phyloP scores from a whole-genome alignment of 2,113 vertebrate genomes.

The Daboia siamensis region DNA sequence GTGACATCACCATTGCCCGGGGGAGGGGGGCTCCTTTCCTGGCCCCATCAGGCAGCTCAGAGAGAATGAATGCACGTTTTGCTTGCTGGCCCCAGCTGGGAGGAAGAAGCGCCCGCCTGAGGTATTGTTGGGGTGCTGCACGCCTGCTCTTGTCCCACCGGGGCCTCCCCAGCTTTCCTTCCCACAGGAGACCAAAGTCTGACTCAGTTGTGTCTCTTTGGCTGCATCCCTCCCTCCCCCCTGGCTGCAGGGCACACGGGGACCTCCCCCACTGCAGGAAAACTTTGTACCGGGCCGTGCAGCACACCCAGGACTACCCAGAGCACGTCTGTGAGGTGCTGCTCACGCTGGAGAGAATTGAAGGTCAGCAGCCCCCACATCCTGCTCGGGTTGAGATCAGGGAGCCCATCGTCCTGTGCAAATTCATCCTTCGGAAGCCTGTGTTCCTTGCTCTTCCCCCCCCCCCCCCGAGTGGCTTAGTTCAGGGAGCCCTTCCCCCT shows the following conservation, averaged over 20 bases:
- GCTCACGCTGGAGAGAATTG: conserved; percentile 90
- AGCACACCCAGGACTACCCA: conserved; percentile 93
- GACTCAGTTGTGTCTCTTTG: background rate
- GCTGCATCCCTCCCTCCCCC: background rate
- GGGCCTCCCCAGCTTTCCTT: background rate
- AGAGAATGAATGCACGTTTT: background rate
- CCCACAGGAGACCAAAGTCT: background rate
- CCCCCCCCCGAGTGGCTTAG: background rate
- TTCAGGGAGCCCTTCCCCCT: too few relatives aligned
- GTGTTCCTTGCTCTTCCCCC: background rate
- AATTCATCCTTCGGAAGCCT: background rate
- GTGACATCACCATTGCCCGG: background rate
- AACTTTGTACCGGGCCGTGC: conserved; percentile 91
- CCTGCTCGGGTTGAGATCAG: background rate
- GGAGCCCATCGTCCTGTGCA: too few relatives aligned
- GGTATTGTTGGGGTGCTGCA: accelerated
- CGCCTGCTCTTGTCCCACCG: background rate
- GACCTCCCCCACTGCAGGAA: conserved; percentile 89
- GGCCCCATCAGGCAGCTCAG: background rate
- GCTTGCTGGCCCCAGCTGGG: background rate
- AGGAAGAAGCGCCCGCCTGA: background rate
- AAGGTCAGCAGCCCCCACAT: conserved; percentile 73
- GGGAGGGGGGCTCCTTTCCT: too few relatives aligned
- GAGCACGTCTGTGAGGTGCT: conserved; percentile 96
- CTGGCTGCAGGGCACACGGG: conserved; percentile 78